Conservation (phyloP, 2,113 vertebrate genomes). For the Prolemur simus region DNA sequence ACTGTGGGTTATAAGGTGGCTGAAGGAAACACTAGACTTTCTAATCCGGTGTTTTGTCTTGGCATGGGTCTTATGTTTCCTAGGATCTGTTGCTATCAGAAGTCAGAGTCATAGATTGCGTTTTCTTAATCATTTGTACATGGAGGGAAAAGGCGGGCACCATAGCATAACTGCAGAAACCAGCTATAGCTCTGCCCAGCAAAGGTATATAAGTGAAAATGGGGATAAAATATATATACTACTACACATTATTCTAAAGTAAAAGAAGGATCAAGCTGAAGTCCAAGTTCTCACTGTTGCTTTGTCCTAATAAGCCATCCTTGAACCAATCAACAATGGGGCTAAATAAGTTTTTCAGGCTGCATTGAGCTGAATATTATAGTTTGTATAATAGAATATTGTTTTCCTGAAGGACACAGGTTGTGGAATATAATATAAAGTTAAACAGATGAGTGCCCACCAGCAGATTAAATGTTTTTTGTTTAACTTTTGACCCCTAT, state of each 20-base stretch:
- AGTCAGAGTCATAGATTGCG: neutral
- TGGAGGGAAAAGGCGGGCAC: neutral
- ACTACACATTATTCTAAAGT: neutral
- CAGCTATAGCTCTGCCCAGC: neutral
- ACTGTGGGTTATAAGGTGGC: neutral
- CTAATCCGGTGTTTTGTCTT: neutral
- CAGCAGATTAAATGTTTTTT: neutral
- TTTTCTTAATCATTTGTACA: neutral
- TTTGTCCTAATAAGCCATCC: neutral
- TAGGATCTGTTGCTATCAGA: neutral
- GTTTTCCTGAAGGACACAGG: neutral
- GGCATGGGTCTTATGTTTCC: neutral
- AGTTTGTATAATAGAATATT: neutral
- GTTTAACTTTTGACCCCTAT: neutral
- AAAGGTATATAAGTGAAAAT: neutral
- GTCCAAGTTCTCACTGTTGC: neutral
- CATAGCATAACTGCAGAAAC: neutral
- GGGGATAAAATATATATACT: neutral
- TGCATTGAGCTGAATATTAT: neutral
- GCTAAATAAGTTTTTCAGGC: neutral
- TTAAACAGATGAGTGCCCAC: neutral
- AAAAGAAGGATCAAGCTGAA: neutral
- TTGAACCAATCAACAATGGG: neutral
- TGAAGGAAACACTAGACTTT: neutral
- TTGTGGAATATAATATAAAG: neutral